Percentiles rank a stretch among this genome's conserved stretches.
Evolutionary conservation across 2,113 vertebrate genomes (phyloP).

Genomic region (Taxidea taxus): DNA sequence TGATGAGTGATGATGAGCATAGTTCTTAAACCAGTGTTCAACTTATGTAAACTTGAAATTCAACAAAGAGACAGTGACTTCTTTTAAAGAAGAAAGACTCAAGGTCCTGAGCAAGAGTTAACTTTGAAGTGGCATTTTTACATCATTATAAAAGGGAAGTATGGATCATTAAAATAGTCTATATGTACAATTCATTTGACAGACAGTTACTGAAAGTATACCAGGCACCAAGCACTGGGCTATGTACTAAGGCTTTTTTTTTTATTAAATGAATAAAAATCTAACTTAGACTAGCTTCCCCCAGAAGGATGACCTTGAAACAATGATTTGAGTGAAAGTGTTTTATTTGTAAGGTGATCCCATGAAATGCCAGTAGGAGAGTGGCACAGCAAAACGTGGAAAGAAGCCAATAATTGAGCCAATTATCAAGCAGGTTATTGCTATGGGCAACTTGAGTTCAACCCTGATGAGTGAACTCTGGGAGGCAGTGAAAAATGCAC

Average conservation of each 20-base stretch:
- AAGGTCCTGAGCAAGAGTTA: not conserved
- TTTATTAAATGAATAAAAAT: not conserved
- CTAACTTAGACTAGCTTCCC: not conserved
- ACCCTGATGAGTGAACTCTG: not conserved
- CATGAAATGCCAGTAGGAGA: not conserved
- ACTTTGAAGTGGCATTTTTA: slow-evolving; percentile 1
- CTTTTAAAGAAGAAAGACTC: not conserved
- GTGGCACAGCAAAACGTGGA: not conserved
- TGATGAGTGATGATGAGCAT: not conserved
- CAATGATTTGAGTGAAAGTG: not conserved
- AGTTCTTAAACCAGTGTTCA: not conserved
- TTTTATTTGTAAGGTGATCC: not conserved
- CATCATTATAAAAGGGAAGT: not conserved
- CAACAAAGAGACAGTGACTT: not conserved
- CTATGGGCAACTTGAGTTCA: not conserved
- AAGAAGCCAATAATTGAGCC: not conserved
- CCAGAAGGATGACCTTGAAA: not conserved
- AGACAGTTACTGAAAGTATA: not conserved
- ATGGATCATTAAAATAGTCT: not conserved
- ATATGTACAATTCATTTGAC: not conserved
- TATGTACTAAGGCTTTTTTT: not conserved
- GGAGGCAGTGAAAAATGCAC: not conserved
- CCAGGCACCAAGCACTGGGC: not conserved
- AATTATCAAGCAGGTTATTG: not conserved
- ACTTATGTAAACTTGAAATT: not conserved